A percentile compares a stretch with the other conserved stretches of the same genome.
phyloP scores from a whole-genome alignment of 2,113 vertebrate genomes.

The Symphodus melops region DNA sequence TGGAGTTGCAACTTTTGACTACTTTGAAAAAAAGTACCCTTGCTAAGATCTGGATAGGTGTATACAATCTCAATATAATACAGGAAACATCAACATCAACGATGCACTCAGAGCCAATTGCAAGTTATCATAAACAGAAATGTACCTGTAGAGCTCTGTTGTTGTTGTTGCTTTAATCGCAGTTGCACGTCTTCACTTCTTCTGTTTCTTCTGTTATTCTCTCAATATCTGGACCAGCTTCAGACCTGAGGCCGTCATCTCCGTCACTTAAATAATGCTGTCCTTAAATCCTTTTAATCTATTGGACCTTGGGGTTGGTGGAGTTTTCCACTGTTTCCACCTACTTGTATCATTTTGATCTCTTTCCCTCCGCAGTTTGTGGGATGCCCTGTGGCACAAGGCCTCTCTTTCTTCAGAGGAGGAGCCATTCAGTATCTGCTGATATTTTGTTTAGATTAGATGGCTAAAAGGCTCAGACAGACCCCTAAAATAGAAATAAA shows the following conservation, averaged over 20 bases:
- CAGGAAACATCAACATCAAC: not conserved
- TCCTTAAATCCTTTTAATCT: slow-evolving; percentile 75
- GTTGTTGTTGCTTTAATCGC: slow-evolving; percentile 11
- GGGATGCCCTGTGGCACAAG: slow-evolving; percentile 47
- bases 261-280: slow-evolving; percentile 64
- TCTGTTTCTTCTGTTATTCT: slow-evolving; percentile 16
- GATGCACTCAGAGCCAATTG: not conserved
- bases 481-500: slow-evolving; percentile 10
- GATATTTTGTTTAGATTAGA: slow-evolving; percentile 44
- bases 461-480: slow-evolving; percentile 40
- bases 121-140: not conserved
- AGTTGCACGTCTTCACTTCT: not conserved
- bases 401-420: slow-evolving; percentile 61
- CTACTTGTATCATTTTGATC: slow-evolving; percentile 12
- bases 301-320: slow-evolving; percentile 51
- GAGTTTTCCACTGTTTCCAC: slow-evolving; percentile 36
- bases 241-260: slow-evolving; percentile 1
- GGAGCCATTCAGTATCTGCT: slow-evolving; percentile 26
- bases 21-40: no score
- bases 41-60: no score
- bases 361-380: slow-evolving; percentile 32
- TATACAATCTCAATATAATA: no score
- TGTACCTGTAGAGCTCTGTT: slow-evolving; percentile 58
- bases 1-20: no score
- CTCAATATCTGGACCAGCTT: slow-evolving; percentile 34